Evolutionary conservation across 2,113 vertebrate genomes (phyloP).

Genomic region (Lonchura striata): DNA sequence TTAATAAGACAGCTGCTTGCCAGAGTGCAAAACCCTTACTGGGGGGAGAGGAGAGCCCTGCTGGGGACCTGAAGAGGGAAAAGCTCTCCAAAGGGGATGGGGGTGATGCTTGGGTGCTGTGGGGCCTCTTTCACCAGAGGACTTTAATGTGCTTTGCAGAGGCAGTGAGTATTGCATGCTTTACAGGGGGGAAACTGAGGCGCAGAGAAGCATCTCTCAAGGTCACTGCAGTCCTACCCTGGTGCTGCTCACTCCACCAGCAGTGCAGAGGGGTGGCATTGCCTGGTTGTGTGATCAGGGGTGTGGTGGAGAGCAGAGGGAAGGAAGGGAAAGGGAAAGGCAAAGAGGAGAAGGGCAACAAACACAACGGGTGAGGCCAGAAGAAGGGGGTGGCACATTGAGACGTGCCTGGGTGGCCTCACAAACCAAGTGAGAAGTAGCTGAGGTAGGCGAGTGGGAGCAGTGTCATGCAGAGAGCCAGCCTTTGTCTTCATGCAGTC

Average conservation of each 20-base stretch:
- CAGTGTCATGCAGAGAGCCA: accelerated
- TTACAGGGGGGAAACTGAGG: neutral
- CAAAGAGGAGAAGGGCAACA: neutral
- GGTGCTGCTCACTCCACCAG: neutral
- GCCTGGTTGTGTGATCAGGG: neutral
- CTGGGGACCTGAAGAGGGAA: neutral
- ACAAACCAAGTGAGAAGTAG: neutral
- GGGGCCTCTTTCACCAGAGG: neutral
- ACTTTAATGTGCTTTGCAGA: neutral
- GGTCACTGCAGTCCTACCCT: neutral
- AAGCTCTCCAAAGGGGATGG: neutral
- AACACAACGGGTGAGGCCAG: neutral
- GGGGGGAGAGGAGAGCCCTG: neutral
- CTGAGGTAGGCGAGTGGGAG: neutral
- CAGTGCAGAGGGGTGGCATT: neutral
- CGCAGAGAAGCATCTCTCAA: neutral
- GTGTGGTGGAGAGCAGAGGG: neutral
- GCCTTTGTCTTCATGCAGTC: neutral
- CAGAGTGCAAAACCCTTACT: neutral
- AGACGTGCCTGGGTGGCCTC: neutral
- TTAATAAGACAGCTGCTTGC: neutral
- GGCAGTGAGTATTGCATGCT: neutral
- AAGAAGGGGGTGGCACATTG: neutral
- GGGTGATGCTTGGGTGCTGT: neutral
- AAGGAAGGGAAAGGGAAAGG: neutral